phyloP scores from a whole-genome alignment of 2,888 invertebrate species.

The Mythimna albipuncta region DNA sequence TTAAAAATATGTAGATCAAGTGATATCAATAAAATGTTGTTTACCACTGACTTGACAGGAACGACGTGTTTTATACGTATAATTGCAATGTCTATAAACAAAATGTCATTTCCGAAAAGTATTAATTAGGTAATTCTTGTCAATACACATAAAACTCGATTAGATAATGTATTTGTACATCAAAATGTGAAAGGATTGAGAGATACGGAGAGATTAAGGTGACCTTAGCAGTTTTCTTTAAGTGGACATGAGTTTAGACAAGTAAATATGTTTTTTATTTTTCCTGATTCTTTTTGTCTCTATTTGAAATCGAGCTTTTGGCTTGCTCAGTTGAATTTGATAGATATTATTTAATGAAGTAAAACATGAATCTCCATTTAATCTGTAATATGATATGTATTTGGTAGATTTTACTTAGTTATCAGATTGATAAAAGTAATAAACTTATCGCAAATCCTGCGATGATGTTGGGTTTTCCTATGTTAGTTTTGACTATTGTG shows the following conservation, averaged over 20 bases:
- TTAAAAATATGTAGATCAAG: slow-evolving; percentile 2
- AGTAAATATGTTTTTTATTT: neutral
- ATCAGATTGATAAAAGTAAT: slow-evolving; percentile 1
- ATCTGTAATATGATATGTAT: neutral
- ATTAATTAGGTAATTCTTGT: slow-evolving; percentile 22
- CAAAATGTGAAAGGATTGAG: slow-evolving; percentile 32
- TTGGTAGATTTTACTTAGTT: neutral
- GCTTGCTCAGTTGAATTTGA: neutral
- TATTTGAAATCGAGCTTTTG: neutral
- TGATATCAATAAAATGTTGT: slow-evolving; percentile 9
- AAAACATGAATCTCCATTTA: neutral
- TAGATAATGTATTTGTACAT: slow-evolving; percentile 26
- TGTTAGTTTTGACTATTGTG: slow-evolving; percentile 19
- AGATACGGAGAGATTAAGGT: slow-evolving; percentile 22
- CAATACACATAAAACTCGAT: slow-evolving; percentile 22
- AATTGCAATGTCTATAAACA: slow-evolving; percentile 43
- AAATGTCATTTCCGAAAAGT: slow-evolving; percentile 18
- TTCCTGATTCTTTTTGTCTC: slow-evolving; percentile 6
- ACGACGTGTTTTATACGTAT: neutral
- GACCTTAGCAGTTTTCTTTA: slow-evolving; percentile 1
- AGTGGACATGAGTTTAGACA: neutral
- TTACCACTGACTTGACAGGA: neutral
- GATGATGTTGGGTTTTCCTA: slow-evolving; percentile 10
- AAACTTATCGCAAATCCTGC: neutral
- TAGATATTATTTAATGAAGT: neutral